Evolutionary conservation across 2,888 invertebrate species (phyloP).

Genomic region (Melinaea menophilus): DNA sequence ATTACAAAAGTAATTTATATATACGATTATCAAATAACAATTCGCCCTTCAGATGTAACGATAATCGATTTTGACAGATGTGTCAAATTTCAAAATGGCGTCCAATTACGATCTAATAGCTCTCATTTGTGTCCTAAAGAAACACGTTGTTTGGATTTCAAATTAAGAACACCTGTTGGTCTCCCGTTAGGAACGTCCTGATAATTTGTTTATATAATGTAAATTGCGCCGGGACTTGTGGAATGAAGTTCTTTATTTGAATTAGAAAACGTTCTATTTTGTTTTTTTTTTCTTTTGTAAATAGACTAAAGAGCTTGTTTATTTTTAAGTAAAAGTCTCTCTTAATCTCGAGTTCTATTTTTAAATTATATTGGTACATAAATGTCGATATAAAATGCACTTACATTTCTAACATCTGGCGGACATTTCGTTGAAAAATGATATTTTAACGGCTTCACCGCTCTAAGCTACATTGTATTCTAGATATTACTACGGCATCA

Average conservation of each 20-base stretch:
- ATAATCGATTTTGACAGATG: conserved; percentile 34
- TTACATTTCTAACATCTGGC: conserved; percentile 8
- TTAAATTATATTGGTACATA: conserved; percentile 3
- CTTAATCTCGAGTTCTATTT: too few relatives aligned
- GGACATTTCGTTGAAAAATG: conserved; percentile 12
- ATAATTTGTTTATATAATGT: conserved; percentile 66
- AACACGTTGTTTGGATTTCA: conserved; percentile 61
- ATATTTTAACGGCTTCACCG: conserved; percentile 9
- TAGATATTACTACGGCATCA: conserved; percentile 1
- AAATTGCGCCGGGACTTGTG: conserved; percentile 53
- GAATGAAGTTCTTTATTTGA: conserved; percentile 48
- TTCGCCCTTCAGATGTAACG: conserved; percentile 10
- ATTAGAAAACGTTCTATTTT: conserved; percentile 10
- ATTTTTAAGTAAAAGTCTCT: too few relatives aligned
- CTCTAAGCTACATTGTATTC: conserved; percentile 7
- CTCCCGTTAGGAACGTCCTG: conserved; percentile 40
- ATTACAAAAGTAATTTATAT: not conserved
- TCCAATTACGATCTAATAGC: conserved; percentile 43
- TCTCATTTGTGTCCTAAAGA: conserved; percentile 42
- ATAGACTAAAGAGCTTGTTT: not conserved
- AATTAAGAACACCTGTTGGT: conserved; percentile 71
- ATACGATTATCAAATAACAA: not conserved
- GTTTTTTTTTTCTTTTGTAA: not conserved
- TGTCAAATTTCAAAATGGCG: conserved; percentile 31
- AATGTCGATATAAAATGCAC: conserved; percentile 11